A percentile compares a stretch with the other conserved stretches of the same genome.
Evolutionary conservation across 2,888 invertebrate genomes (phyloP).

Genomic region (Gymnoscelis rufifasciata): DNA sequence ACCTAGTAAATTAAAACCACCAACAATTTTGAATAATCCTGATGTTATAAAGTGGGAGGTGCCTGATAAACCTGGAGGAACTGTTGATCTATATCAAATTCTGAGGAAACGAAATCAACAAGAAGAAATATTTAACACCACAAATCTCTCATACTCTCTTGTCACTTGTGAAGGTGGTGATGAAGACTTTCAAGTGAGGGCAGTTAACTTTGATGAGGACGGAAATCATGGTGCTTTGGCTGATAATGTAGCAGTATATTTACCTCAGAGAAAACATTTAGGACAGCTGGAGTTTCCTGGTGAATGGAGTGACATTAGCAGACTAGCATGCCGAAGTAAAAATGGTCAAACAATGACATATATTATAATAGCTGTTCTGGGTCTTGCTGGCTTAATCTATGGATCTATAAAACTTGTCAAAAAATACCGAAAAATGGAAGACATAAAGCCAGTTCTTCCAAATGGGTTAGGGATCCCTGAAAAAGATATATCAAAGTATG

Average conservation of each 20-base stretch:
- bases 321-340: conserved; percentile 51
- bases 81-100: conserved; percentile 79
- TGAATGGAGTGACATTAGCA: conserved; percentile 60
- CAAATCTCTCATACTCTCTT: conserved; percentile 37
- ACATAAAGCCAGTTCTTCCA: conserved; percentile 83
- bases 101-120: conserved; percentile 56
- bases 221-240: conserved; percentile 49
- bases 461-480: conserved; percentile 78
- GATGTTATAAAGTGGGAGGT: conserved; percentile 69
- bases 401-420: conserved; percentile 76
- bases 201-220: conserved; percentile 62
- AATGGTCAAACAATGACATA: conserved; percentile 54
- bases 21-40: conserved; percentile 45
- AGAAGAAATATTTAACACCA: conserved; percentile 42
- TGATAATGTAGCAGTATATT: conserved; percentile 40
- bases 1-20: conserved; percentile 64
- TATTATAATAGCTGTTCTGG: conserved; percentile 53
- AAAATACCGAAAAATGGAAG: conserved; percentile 81
- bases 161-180: conserved; percentile 55
- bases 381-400: conserved; percentile 49
- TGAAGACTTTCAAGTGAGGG: conserved; percentile 62
- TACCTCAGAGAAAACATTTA: conserved; percentile 33
- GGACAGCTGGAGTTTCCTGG: conserved; percentile 44
- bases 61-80: conserved; percentile 74
- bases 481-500: conserved; percentile 65